A percentile compares a stretch with the other conserved stretches of the same genome.
These are phyloP conservation scores for Phaonia tiefii DNA, from an alignment of 2,888 invertebrate genomes.

Conservation along the genomic window DNA sequence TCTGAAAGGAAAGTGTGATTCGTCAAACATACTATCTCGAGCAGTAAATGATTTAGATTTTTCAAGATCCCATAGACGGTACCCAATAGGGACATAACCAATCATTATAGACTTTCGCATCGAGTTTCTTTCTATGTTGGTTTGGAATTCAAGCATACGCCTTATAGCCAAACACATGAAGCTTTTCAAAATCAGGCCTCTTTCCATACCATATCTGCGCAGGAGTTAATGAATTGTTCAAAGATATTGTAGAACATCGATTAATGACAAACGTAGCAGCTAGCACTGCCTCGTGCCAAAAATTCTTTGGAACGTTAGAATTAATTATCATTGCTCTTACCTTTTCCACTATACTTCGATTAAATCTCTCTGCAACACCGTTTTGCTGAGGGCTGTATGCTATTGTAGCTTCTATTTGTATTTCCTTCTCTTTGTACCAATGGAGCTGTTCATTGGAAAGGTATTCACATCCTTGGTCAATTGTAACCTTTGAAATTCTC, in stretches of 20 bases:
- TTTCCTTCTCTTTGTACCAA: neutral
- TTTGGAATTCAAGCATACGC: conserved; percentile 43
- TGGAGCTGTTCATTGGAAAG: neutral
- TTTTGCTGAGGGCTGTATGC: conserved; percentile 60
- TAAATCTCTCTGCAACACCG: conserved; percentile 42
- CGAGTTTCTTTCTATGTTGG: conserved; percentile 30
- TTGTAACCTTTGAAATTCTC: too few species aligned
- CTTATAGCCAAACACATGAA: conserved; percentile 33
- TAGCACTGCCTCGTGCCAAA: conserved; percentile 38
- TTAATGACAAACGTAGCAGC: conserved; percentile 42
- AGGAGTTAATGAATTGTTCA: conserved; percentile 27
- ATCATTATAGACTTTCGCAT: conserved; percentile 21
- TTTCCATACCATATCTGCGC: conserved; percentile 35
- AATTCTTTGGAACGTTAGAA: conserved; percentile 39
- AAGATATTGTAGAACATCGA: conserved; percentile 39
- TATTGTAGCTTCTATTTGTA: conserved; percentile 45
- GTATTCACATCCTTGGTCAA: conserved; percentile 16
- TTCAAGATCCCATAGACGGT: conserved; percentile 24
- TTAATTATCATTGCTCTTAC: conserved; percentile 50
- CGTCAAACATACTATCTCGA: too few species aligned
- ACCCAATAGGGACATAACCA: conserved; percentile 39
- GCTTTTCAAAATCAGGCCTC: conserved; percentile 30
- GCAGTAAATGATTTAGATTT: neutral
- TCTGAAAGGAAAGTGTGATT: too few species aligned
- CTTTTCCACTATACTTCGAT: conserved; percentile 25